These are phyloP conservation scores for Oreochromis spilurus DNA, from an alignment of 2,113 vertebrate genomes.

Conservation along the genomic window DNA sequence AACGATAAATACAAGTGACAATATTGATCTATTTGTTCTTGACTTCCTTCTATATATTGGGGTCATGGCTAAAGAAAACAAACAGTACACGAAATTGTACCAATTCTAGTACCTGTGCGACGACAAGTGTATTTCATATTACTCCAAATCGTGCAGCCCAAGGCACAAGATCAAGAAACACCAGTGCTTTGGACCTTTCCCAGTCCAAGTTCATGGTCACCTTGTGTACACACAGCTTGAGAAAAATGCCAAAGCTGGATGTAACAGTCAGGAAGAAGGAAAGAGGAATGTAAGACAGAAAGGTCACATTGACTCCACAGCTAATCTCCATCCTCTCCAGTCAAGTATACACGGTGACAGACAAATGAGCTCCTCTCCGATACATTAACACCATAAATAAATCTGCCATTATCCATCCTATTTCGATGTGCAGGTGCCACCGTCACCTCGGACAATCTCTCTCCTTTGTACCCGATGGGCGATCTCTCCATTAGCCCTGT, in stretches of 20 bases:
- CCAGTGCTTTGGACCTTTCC: constrained; percentile 5
- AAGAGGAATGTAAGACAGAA: constrained; percentile 22
- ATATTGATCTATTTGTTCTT: not conserved
- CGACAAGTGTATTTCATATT: constrained; percentile 13
- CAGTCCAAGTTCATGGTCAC: constrained; percentile 34
- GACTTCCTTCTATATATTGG: not conserved
- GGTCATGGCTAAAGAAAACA: constrained; percentile 8
- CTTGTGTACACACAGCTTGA: not conserved
- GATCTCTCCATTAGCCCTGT: constrained; percentile 45
- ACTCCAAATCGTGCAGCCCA: not conserved
- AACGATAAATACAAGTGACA: not conserved
- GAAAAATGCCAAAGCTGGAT: constrained; percentile 18
- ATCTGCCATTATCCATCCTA: not conserved
- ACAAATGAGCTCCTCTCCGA: constrained; percentile 45
- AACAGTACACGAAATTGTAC: not conserved
- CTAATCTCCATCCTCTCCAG: constrained; percentile 56
- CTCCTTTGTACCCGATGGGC: constrained; percentile 14
- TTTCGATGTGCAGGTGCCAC: not conserved
- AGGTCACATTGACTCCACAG: constrained; percentile 48
- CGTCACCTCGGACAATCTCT: not conserved
- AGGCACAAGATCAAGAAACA: constrained; percentile 3
- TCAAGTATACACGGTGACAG: constrained; percentile 37
- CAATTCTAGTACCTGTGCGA: not conserved
- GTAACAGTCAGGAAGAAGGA: not conserved
- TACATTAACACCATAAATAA: constrained; percentile 56